Evolutionary conservation across 2,888 invertebrate genomes (phyloP).

Genomic region (Brenthis ino): DNA sequence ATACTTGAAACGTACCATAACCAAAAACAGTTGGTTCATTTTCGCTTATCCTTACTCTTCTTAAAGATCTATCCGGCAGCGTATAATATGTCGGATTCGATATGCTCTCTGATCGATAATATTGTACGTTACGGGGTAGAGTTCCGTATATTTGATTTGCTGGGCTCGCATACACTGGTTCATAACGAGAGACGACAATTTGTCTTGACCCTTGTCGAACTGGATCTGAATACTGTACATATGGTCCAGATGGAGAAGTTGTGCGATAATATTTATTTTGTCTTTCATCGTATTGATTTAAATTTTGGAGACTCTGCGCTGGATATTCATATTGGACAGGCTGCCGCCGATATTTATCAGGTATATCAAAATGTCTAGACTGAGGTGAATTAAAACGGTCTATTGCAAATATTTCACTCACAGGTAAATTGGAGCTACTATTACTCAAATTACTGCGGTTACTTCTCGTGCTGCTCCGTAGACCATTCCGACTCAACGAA

Average conservation of each 20-base stretch:
- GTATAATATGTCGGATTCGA: constrained; percentile 58
- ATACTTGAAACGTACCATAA: constrained; percentile 64
- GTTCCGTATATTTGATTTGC: constrained; percentile 58
- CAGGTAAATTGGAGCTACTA: constrained; percentile 61
- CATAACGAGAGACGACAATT: constrained; percentile 51
- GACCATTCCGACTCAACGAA: constrained; percentile 67
- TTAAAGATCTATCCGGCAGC: constrained; percentile 61
- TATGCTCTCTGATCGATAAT: constrained; percentile 49
- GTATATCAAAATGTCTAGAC: constrained; percentile 67
- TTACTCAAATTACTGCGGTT: constrained; percentile 66
- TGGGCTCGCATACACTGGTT: constrained; percentile 56
- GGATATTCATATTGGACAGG: constrained; percentile 67
- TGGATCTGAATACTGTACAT: constrained; percentile 58
- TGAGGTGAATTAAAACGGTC: constrained; percentile 70
- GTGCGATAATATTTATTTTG: constrained; percentile 40
- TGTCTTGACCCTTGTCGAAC: constrained; percentile 50
- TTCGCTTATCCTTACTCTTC: constrained; percentile 75
- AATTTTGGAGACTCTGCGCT: constrained; percentile 69
- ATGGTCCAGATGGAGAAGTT: constrained; percentile 51
- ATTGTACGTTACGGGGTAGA: constrained; percentile 56
- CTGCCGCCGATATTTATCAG: constrained; percentile 66
- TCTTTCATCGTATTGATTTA: constrained; percentile 58
- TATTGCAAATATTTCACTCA: constrained; percentile 72
- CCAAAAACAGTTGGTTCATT: constrained; percentile 67
- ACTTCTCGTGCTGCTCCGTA: constrained; percentile 70